Evolutionary conservation across 1,140 invertebrate species (phyloP).

Genomic region (Plectrocnemia conspersa): DNA sequence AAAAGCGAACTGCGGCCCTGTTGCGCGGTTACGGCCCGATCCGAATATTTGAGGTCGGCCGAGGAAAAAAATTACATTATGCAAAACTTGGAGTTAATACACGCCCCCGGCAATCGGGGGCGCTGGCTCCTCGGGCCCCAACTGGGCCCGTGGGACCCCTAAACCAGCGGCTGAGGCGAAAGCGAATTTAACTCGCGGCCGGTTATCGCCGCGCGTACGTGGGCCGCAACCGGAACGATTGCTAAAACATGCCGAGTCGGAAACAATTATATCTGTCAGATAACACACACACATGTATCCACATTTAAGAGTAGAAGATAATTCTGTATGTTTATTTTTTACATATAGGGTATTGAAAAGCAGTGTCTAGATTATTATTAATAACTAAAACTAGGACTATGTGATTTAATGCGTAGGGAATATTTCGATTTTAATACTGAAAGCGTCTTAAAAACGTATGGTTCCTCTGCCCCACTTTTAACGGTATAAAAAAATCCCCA

Average conservation of each 20-base stretch:
- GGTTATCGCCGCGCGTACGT: constrained; percentile 4
- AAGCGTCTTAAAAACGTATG: no score
- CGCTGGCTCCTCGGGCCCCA: constrained; percentile 5
- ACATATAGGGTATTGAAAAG: no score
- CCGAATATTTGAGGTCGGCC: not conserved
- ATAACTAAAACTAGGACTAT: no score
- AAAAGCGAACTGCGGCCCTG: no score
- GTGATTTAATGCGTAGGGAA: no score
- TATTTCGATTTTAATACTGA: no score
- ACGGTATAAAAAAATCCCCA: no score
- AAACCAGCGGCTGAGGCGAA: constrained; percentile 5
- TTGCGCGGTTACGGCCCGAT: not conserved
- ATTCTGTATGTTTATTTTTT: no score
- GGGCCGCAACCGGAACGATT: not conserved
- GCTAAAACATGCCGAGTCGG: not conserved
- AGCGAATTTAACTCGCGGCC: constrained; percentile 15
- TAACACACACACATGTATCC: no score
- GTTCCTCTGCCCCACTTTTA: no score
- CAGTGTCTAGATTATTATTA: no score
- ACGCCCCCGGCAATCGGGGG: constrained; percentile 11
- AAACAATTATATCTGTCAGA: constrained; percentile 22
- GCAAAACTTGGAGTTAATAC: constrained; percentile 23
- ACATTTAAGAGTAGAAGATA: no score
- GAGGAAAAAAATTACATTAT: constrained; percentile 27
- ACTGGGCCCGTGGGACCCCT: constrained; percentile 19